Evolutionary conservation across 1,140 invertebrate species (phyloP), one percentile per base, ranked within the genome.

Genomic region (Limonius californicus): DNA sequence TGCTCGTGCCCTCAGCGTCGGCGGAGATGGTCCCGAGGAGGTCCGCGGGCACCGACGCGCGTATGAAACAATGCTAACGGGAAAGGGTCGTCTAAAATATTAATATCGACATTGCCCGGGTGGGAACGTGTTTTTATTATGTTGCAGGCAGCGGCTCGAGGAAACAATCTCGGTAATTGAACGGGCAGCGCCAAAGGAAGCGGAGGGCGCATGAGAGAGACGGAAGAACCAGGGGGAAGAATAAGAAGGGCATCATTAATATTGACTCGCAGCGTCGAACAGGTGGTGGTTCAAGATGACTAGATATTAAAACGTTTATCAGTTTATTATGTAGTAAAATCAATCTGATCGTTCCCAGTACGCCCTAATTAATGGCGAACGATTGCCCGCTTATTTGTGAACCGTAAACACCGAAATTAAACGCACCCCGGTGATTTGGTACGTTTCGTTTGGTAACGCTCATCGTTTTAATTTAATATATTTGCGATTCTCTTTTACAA

Each of bases 161-260:
- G 42, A 45, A 45, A 45, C 42, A 45, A 45, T 45, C 42, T 45
- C 42, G 42, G 42, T 45, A 45, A 45, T 45, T 45, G 42, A 45
- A 45, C 42, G 42, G 23, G 42, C 42, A 45, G 16, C 16, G 16
- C 42, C 6, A 45, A 18, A 9, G 23, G 23, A 27, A 27, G 23
- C 23, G 23, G 9, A 45, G 42, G 42, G 42, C 12, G 42, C 42
- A 18, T 2, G 14, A 45, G 23, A 3, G 23, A 27, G 23, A 27
- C 9, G 9, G 23, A 27, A 27, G 9, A 27, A 4, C 23, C 23
- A 45, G 42, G 42, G 42, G 16, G 42, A 45, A 45, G 23, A 27
- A 27, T 27, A 45, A n/a, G n/a, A 45, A 45, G 42, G 42, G 16
- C 42, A 45, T 45, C 42, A 18, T 45, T 45, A 45, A 45, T 45